Percentiles rank a stretch among this genome's conserved stretches.
Evolutionary conservation across 1,140 invertebrate species (phyloP).

Genomic region (Phenacoccus solenopsis): DNA sequence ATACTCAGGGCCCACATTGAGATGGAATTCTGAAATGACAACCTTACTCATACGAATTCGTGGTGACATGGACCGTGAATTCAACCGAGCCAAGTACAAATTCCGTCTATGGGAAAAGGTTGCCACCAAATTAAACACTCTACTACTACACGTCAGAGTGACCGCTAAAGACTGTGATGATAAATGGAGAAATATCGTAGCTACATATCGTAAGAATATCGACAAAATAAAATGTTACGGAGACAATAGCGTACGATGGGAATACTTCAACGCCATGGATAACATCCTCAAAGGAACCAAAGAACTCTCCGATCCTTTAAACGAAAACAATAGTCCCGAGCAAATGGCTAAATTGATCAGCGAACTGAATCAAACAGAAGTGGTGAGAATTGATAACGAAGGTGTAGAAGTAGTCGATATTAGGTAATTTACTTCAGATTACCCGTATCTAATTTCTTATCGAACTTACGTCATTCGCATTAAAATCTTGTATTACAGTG

Average conservation of each 20-base stretch:
- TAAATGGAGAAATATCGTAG: slow-evolving; percentile 23
- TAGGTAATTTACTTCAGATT: background rate
- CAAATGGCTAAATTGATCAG: background rate
- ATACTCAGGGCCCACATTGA: slow-evolving; percentile 18
- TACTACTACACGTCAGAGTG: slow-evolving; percentile 6
- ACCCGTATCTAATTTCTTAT: background rate
- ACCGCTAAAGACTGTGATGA: slow-evolving; percentile 24
- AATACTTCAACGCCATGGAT: slow-evolving; percentile 23
- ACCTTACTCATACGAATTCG: slow-evolving; percentile 20
- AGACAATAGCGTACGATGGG: slow-evolving; percentile 22
- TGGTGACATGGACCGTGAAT: slow-evolving; percentile 21
- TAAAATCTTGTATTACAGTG: background rate
- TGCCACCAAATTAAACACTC: slow-evolving; percentile 17
- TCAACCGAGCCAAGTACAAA: slow-evolving; percentile 21
- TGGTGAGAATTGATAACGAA: background rate
- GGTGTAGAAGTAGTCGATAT: background rate
- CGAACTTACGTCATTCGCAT: no score
- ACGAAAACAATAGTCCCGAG: background rate
- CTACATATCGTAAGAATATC: slow-evolving; percentile 23
- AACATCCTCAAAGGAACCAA: slow-evolving; percentile 21
- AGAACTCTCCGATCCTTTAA: background rate
- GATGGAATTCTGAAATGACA: slow-evolving; percentile 23
- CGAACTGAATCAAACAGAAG: no score
- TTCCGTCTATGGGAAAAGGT: slow-evolving; percentile 23
- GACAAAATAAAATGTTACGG: slow-evolving; percentile 21